These are phyloP conservation scores for Mormyrops attenuatus DNA, from an alignment of 2,797 vertebrate genomes.

Conservation along the genomic window DNA sequence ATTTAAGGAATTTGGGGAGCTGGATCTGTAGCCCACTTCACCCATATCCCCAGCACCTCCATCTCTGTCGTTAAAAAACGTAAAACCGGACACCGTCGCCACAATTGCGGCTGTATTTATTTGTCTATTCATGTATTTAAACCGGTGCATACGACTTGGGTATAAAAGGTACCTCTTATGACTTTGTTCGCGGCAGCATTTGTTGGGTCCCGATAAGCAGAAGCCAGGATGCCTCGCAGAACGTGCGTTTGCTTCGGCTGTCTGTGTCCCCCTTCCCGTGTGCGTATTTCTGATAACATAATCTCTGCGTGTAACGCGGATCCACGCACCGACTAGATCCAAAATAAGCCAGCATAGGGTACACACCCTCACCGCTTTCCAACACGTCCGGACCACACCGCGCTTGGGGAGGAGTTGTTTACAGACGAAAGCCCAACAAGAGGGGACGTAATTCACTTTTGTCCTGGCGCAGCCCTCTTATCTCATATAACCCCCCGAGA, in stretches of 20 bases:
- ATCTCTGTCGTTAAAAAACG: neutral
- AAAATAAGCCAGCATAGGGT: neutral
- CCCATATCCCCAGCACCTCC: neutral
- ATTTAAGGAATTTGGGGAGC: neutral
- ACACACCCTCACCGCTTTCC: conserved; percentile 29
- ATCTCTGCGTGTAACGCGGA: conserved; percentile 44
- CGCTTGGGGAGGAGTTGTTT: conserved; percentile 32
- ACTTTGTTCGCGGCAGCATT: neutral
- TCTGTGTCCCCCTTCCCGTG: conserved; percentile 14
- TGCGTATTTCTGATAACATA: conserved; percentile 61
- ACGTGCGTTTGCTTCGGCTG: conserved; percentile 36
- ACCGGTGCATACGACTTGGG: neutral
- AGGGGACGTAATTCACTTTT: neutral
- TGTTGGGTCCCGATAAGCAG: conserved; percentile 29
- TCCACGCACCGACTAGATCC: neutral
- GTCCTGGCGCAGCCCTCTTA: neutral
- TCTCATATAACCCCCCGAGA: neutral
- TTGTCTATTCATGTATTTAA: neutral
- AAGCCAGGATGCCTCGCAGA: neutral
- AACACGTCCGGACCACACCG: conserved; percentile 23
- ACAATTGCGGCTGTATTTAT: neutral
- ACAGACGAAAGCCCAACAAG: conserved; percentile 14
- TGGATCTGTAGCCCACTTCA: neutral
- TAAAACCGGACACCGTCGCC: neutral
- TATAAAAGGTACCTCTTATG: neutral